phyloP scores from a whole-genome alignment of 2,113 vertebrate species.

The Callorhinus ursinus region DNA sequence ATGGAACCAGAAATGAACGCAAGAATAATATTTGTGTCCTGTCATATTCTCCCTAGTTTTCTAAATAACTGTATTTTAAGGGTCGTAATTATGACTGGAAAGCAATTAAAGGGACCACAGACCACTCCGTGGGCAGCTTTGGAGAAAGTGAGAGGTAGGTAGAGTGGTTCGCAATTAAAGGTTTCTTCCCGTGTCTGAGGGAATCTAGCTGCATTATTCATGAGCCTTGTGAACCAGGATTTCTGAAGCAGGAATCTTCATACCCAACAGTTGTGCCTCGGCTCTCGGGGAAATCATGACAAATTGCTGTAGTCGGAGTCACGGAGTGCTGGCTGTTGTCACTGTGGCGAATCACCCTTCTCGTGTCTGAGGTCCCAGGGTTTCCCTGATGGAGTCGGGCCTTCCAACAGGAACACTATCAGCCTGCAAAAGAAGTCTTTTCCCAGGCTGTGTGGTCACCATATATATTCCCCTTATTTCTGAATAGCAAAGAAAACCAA shows the following conservation, averaged over 20 bases:
- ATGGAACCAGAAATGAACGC: background rate
- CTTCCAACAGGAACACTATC: background rate
- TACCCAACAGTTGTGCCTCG: background rate
- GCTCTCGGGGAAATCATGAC: background rate
- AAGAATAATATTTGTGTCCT: background rate
- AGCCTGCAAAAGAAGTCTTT: background rate
- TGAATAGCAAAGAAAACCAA: conserved; percentile 43
- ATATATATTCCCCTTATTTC: background rate
- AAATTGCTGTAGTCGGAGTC: background rate
- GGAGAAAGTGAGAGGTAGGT: background rate
- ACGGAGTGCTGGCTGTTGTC: background rate
- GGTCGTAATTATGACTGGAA: background rate
- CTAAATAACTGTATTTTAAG: background rate
- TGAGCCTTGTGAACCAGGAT: background rate
- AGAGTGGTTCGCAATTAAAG: background rate
- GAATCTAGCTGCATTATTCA: background rate
- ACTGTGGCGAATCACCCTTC: rapidly evolving
- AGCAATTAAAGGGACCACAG: background rate
- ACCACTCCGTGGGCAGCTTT: background rate
- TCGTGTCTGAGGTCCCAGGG: background rate
- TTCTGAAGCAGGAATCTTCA: background rate
- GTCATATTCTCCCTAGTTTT: background rate
- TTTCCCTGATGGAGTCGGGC: background rate
- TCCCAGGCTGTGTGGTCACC: background rate
- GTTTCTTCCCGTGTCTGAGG: background rate